Base-by-base conservation (phyloP, 2,888 invertebrate genomes). In the Adelphocoris suturalis region DNA sequence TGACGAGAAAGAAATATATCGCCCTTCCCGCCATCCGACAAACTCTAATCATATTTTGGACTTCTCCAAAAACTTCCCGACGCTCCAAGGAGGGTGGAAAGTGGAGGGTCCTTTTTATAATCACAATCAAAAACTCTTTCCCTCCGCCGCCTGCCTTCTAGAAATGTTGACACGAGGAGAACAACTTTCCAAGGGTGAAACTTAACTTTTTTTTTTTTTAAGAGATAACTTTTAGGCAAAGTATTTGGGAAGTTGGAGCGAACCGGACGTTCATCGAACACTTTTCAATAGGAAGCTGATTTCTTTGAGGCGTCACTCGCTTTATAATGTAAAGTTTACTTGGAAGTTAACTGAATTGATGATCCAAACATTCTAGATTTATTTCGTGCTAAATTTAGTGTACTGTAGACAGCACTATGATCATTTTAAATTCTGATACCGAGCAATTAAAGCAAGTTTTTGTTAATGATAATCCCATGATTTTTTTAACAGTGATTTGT, bases 1-100 rank as follows among this genome's bases (percentile, higher is more conserved):
- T 88, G 88, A 88, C 88, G 88, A 88, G 88, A 88, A 88, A 88
- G 88, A 78, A 88, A 88, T 88, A 88, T 88, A 88, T 88, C 88
- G 88, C 80, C 19, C 55, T 80, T 78, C 28, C 68, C 27, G 47
- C 46, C 88, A 16, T 52, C 52, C 78, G 37, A 86, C 88, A 76
- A 88, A 88, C 88, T 88, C 88, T 88, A 88, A 88, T 88, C 88
- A 88, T 88, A 88, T 80, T 88, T 88, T 88, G 80, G 88, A 80
- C 78, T 88, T 47, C 68, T 55, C 52, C 80, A 13, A 88, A 88
- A 88, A 88, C 88, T 88, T 88, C 88, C 88, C 48, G n/a, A 28
- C 19, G 19, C 86, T 68, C 37, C 46, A 55, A 47, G 37, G n/a
- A 14, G 19, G 76, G 76, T 16, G 55, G 68, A 19, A 76, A 46